Base-by-base conservation (phyloP, 2,113 vertebrate genomes). In the Lathamus discolor region DNA sequence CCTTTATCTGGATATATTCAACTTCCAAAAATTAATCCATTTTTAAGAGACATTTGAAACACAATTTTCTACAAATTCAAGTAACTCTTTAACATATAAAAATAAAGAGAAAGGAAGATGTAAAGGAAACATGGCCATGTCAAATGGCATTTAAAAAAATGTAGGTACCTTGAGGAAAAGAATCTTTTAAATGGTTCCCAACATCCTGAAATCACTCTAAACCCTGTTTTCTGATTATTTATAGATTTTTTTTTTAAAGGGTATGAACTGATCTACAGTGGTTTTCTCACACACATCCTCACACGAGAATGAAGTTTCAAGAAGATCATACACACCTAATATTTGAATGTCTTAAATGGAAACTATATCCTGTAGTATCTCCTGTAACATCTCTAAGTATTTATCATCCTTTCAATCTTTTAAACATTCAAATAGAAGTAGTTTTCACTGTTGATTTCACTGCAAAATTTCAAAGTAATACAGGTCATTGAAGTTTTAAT, bases 21-120 rank as follows among this genome's bases (percentile, higher is more conserved):
- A 48, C 17, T 68, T 80, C 31, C 10, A 74, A 77, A 80, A 3
- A 46, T 76, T 22, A 3, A 72, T 2, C 5, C 5, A 17, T 44
- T 86, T 78, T 75, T 44, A 85, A 85, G 37, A 41, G 17, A 52
- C 24, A 61, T 7, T 4, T 70, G 63, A 77, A 94, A 76, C 9
- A 85, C 28, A 20, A 49, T 41, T 81, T 68, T 17, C 25, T 64
- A 84, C 2, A 2, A 74, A 76, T 12, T n/a, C 15, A 75, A 66
- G 23, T 79, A 55, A 54, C 33, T 69, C 11, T 29, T 39, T 48
- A 92, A 57, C 8, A 67, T 14, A 62, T 37, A 37, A 68, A 95
- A 46, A 28, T 33, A 51, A 69, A 54, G 20, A 86, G 13, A 67
- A 84, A 4, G 9, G 31, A 59, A 0, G 1, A 62, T 1, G 1